Evolutionary conservation across 1,140 invertebrate species (phyloP), one percentile per base, ranked within the genome.

Genomic region (Caenorhabditis briggsae): DNA sequence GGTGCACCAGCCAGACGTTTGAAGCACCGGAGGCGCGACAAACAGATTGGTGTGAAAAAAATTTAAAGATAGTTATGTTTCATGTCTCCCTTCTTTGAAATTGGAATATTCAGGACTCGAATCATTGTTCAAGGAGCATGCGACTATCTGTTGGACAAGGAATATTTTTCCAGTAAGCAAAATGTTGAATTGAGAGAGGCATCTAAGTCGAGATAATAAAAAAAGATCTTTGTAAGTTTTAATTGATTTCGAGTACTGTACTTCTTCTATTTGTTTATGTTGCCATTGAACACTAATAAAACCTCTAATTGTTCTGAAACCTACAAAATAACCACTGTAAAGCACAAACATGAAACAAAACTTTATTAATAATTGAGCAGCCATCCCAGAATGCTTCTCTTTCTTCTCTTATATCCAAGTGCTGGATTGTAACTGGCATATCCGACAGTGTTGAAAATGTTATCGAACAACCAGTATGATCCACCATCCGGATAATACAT

Each of bases 121-220:
- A 65, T 74, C 25, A 64, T 85, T 16, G 64, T 85, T 48, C 33
- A 64, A 64, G 61, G 53, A 74, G 84, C 84, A 8, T 25, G 25
- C 41, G 64, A 85, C 43, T 85, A 85, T 46, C 61, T 85, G 16
- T 50, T 55, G 11, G 84, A 85, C n/a, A 85, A 85, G 20, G 48
- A 61, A 18, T 58, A 85, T 25, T 85, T 85, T 23, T 23, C 84
- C 23, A 33, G 55, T 23, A 50, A 85, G 64, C 65, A 53, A n/a
- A 78, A 78, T 53, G 70, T 78, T 23, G 70, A 78, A 50, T 11
- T 78, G 20, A 78, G 43, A 50, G 70, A 78, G n/a, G 50, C 70
- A 50, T 78, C 70, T 8, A 78, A 78, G 20, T 50, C 70, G 8
- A 48, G 70, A 78, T 78, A 78, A 50, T 61, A n/a, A 8, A 58